Base-by-base conservation (phyloP, 1,140 invertebrate species). In the Drosophila ambigua region DNA sequence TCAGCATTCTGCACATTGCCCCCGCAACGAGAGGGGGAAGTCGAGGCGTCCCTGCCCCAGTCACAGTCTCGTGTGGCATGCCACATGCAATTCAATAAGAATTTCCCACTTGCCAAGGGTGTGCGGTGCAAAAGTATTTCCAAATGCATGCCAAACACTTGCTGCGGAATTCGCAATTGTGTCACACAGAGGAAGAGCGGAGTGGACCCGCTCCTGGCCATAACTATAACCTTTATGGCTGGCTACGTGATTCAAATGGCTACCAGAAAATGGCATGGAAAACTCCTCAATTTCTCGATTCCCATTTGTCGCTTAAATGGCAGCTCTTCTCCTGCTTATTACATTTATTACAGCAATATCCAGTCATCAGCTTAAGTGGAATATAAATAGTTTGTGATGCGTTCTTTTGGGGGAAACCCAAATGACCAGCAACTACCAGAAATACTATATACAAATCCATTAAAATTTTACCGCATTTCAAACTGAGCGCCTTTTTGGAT, bases 71-170 rank as follows among this genome's bases (percentile, higher is more conserved):
- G 52, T 58, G 65, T 74, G 71, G 69, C 43, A 65, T 65, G 72
- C 71, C 67, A 71, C 67, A 71, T 71, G 67, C 67, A 71, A 71
- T 71, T 71, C 67, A 71, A 71, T 71, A 71, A 71, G 65, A 69
- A 71, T 71, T 71, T 71, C 65, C 67, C 67, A 58, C 67, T 66
- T 45, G 43, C 67, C 41, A 72, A 2, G 9, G 8, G 23, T 13
- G 15, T 20, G 8, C 11, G 41, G 31, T 20, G 20, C 43, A 16
- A 11, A 52, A 62, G 63, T 46, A 62, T 35, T 35, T 77, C 62
- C 64, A 57, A 77, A 77, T 78, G 67, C 60, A 65, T 77, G 60
- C 62, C 68, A 73, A 61, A 73, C 76, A 79, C 68, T 78, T 72
- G 57, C 52, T 62, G 57, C 49, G 68, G 57, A 67, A 57, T 79